phyloP scores from a whole-genome alignment of 2,113 vertebrate genomes.

The Leiothrix lutea region DNA sequence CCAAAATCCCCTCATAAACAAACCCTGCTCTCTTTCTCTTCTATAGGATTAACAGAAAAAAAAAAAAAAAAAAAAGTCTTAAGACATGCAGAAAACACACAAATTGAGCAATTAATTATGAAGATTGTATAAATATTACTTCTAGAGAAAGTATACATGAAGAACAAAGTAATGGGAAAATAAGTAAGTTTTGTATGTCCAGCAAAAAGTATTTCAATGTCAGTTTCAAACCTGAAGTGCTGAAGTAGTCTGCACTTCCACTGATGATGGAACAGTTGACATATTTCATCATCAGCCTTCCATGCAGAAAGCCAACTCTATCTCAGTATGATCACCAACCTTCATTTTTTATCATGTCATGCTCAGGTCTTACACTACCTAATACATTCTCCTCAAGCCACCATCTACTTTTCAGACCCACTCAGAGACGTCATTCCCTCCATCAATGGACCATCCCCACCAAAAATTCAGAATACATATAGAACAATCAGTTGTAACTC shows the following conservation, averaged over 20 bases:
- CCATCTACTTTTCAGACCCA: neutral
- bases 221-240: neutral
- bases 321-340: neutral
- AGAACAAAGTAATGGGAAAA: neutral
- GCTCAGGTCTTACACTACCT: neutral
- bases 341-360: neutral
- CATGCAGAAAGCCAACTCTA: neutral
- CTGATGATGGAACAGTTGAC: neutral
- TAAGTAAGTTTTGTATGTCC: neutral
- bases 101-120: neutral
- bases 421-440: neutral
- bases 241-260: neutral
- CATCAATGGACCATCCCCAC: rapidly evolving
- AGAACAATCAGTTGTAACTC: neutral
- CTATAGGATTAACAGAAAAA: neutral
- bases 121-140: neutral
- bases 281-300: neutral
- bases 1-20: neutral
- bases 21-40: neutral
- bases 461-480: neutral
- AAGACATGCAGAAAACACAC: neutral
- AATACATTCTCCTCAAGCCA: neutral
- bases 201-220: neutral
- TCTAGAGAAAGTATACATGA: neutral
- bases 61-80: neutral